Percentiles rank a stretch among this genome's conserved stretches.
Evolutionary conservation across 2,797 vertebrate species (phyloP).

Genomic region (Sylvilagus floridanus): DNA sequence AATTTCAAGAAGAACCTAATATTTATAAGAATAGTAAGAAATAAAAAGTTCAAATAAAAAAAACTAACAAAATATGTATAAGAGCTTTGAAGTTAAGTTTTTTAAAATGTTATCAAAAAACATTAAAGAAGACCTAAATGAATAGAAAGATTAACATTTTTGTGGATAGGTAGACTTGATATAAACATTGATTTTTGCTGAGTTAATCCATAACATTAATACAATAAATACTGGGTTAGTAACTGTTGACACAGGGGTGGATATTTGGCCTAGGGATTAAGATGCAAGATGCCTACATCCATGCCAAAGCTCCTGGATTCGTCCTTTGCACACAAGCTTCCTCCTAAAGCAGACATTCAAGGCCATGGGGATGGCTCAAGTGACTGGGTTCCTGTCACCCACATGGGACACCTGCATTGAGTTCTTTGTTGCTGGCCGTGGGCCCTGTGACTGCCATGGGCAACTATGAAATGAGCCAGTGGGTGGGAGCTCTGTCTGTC

Average conservation of each 20-base stretch:
- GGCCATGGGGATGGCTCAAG: no score
- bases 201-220: not conserved
- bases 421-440: no score
- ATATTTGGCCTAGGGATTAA: no score
- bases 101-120: not conserved
- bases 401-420: no score
- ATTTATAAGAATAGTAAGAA: not conserved
- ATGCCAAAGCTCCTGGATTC: no score
- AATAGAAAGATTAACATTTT: not conserved
- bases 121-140: slow-evolving; percentile 22
- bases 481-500: no score
- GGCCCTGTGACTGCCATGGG: no score
- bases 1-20: not conserved
- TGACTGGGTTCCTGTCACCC: no score
- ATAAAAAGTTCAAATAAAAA: not conserved
- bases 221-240: not conserved
- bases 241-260: not conserved
- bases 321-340: no score
- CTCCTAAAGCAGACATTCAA: no score
- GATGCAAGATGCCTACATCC: no score
- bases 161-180: not conserved
- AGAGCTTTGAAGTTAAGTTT: not conserved
- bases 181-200: not conserved
- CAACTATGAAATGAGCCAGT: no score
- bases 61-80: not conserved